phyloP scores from a whole-genome alignment of 1,140 invertebrate species.

The Phymastichus coffea region DNA sequence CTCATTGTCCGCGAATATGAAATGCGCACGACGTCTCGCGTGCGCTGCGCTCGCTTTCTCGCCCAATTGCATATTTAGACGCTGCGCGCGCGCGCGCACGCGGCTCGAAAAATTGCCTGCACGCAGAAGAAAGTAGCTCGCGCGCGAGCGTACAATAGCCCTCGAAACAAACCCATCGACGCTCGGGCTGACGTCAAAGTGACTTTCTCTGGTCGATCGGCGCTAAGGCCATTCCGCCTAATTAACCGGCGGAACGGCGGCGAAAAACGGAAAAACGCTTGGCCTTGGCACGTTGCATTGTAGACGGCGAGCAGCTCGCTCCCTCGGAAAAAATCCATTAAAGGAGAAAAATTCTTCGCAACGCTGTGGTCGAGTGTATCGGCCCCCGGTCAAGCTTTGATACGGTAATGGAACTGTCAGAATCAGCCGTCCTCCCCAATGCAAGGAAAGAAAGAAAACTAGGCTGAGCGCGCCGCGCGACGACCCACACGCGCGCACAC shows the following conservation, averaged over 20 bases:
- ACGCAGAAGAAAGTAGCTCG: background rate
- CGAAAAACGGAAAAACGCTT: background rate
- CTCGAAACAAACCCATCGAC: background rate
- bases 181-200: no score
- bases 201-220: no score
- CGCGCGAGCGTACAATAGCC: background rate
- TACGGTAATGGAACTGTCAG: conserved; percentile 56
- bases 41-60: background rate
- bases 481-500: no score
- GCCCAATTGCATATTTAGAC: no score
- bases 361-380: conserved; percentile 31
- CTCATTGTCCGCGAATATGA: no score
- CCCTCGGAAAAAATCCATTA: background rate
- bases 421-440: conserved; percentile 34
- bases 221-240: no score
- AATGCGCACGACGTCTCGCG: background rate
- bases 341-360: conserved; percentile 33
- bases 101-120: background rate
- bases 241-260: no score
- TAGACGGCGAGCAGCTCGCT: background rate
- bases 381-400: conserved; percentile 34
- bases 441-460: background rate
- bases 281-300: background rate
- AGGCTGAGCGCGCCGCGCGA: background rate
- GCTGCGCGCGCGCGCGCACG: background rate